phyloP scores from a whole-genome alignment of 2,888 invertebrate species.

The Adineta ricciae region DNA sequence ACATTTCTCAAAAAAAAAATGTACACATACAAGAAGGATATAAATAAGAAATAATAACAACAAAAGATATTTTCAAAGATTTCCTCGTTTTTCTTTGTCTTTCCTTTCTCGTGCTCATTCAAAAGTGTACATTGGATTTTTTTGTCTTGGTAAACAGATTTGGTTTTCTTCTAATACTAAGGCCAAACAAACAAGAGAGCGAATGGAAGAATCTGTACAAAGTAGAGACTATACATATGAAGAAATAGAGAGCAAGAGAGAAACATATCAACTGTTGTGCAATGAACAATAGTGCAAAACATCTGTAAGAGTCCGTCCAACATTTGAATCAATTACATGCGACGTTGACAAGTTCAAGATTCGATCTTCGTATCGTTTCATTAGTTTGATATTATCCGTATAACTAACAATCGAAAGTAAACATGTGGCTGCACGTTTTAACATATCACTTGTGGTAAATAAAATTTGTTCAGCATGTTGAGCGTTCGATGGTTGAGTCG shows the following conservation, averaged over 20 bases:
- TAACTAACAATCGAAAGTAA: constrained; percentile 80
- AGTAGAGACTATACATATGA: not conserved
- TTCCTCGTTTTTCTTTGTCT: not conserved
- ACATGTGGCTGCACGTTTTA: constrained; percentile 85
- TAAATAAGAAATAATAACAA: constrained; percentile 8
- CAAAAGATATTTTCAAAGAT: not conserved
- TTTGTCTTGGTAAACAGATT: not conserved
- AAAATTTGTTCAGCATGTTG: constrained; percentile 81
- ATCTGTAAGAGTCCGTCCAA: constrained; percentile 76
- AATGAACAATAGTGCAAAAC: constrained; percentile 49
- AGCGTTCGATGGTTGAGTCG: not conserved
- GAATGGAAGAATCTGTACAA: not conserved
- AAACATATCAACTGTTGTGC: constrained; percentile 15
- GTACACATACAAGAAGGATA: constrained; percentile 15
- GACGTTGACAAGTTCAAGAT: constrained; percentile 87
- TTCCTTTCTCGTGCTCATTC: not conserved
- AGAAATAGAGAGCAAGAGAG: not conserved
- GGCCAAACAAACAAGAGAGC: not conserved
- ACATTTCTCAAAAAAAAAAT: constrained; percentile 14
- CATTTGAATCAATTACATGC: constrained; percentile 84
- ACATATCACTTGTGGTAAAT: constrained; percentile 97
- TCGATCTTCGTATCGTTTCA: constrained; percentile 85
- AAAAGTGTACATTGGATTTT: not conserved
- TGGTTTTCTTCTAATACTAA: not conserved
- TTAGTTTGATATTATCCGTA: constrained; percentile 78